These are phyloP conservation scores for Mythimna loreyi DNA, from an alignment of 2,888 invertebrate species.

Conservation along the genomic window DNA sequence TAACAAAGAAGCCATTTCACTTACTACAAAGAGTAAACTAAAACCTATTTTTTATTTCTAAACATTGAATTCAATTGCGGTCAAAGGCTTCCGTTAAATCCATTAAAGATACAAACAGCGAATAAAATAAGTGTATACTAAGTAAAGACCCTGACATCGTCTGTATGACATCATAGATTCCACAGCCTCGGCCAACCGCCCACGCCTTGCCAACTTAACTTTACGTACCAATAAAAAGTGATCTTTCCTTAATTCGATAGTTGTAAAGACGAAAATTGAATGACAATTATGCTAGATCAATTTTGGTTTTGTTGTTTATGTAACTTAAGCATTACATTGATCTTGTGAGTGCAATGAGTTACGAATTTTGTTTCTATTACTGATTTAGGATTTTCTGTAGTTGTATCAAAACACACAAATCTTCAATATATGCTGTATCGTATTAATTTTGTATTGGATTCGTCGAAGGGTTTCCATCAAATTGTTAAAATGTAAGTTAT, in stretches of 20 bases:
- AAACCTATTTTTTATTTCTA: slow-evolving; percentile 8
- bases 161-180: slow-evolving; percentile 77
- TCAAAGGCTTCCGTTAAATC: slow-evolving; percentile 42
- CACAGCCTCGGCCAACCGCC: slow-evolving; percentile 72
- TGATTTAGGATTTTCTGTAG: slow-evolving; percentile 12
- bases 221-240: slow-evolving; percentile 16
- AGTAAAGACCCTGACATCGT: slow-evolving; percentile 78
- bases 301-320: slow-evolving; percentile 48
- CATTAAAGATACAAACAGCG: slow-evolving; percentile 55
- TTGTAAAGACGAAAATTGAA: slow-evolving; percentile 42
- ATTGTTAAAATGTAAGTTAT: neutral
- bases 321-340: slow-evolving; percentile 60
- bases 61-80: slow-evolving; percentile 4
- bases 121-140: slow-evolving; percentile 68
- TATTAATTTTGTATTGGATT: neutral
- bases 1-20: neutral
- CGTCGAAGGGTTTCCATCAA: neutral
- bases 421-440: neutral
- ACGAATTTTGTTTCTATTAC: slow-evolving; percentile 44
- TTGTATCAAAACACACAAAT: neutral
- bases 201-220: slow-evolving; percentile 61
- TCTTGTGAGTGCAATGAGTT: slow-evolving; percentile 51
- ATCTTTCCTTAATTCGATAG: slow-evolving; percentile 30
- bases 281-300: neutral
- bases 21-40: slow-evolving; percentile 3